Evolutionary conservation across 1,140 invertebrate species (phyloP), one percentile per base, ranked within the genome.

Genomic region (Magallana angulata): DNA sequence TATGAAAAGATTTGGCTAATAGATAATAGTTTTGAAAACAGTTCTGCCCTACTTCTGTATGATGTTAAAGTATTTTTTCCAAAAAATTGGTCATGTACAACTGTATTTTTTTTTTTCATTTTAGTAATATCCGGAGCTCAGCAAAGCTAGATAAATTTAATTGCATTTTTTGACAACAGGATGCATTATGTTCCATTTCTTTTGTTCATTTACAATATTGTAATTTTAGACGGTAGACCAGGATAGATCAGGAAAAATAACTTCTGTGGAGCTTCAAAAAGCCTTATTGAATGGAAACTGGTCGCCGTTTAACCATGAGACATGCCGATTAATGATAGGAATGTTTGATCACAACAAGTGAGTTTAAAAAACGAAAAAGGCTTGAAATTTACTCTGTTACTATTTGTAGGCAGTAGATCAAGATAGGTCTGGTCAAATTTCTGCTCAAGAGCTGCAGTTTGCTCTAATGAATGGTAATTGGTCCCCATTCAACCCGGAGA

Each of bases 341-440:
- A 95, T 95, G 94, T 95, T 95, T 93, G 94, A 95, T 85, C 96
- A 95, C 95, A 95, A 92, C 87, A 93, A 92, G 94, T 94, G 89
- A 88, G 90, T 88, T 12, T 56, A 48, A 8, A 24, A 16, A 62
- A 14, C 24, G 30, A 48, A 85, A 30, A 62, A 64, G 9, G 57
- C 64, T 58, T 57, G 36, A 62, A 18, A 91, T 48, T 48, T 1
- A 62, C 16, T 48, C 89, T 24, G n/a, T 91, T 88, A 86, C 88
- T 86, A n/a, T 89, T 94, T 94, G 56, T 91, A 96, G 96, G 95
- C 97, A 64, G 97, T 98, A n/a, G 98, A 98, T 92, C 96, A 95
- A 90, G 97, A 98, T 94, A 94, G 96, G 14, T 98, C 97, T 88
- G 94, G 94, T 24, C 88, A 93, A 81, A 95, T 95, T 64, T 93